These are phyloP conservation scores for Bombus superbus DNA, from an alignment of 1,140 invertebrate species.

Conservation along the genomic window DNA sequence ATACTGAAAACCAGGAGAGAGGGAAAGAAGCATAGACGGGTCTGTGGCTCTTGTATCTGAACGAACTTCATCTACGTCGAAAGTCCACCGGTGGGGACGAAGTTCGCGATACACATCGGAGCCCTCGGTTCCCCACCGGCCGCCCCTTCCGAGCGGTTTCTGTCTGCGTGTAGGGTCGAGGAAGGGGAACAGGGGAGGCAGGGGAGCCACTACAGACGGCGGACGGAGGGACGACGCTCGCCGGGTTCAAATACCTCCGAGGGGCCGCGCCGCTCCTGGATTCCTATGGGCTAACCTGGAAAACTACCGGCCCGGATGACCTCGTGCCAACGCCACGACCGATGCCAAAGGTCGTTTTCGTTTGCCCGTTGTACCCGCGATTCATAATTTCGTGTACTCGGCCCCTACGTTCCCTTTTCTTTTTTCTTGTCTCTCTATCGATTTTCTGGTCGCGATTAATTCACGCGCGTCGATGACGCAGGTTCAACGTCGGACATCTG, in stretches of 20 bases:
- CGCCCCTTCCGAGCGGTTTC: conserved; percentile 52
- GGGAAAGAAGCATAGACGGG: background rate
- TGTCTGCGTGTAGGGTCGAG: conserved; percentile 28
- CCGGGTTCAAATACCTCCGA: conserved; percentile 71
- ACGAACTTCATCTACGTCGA: conserved; percentile 43
- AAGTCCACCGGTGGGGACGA: conserved; percentile 31
- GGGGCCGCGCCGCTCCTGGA: conserved; percentile 57
- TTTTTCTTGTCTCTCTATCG: background rate
- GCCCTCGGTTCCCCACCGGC: conserved; percentile 36
- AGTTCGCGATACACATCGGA: conserved; percentile 42
- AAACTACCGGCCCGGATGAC: conserved; percentile 51
- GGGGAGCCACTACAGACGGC: conserved; percentile 48
- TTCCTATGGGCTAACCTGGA: conserved; percentile 53
- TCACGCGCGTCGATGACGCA: background rate
- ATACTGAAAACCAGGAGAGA: background rate
- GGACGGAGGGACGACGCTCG: conserved; percentile 53
- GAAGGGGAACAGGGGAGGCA: conserved; percentile 37
- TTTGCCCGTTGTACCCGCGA: conserved; percentile 5
- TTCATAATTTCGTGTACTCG: background rate
- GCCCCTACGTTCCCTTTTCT: background rate
- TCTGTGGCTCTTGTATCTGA: conserved; percentile 20
- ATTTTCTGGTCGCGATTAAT: background rate
- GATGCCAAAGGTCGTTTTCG: conserved; percentile 49
- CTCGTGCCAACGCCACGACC: conserved; percentile 44
- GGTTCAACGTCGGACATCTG: background rate